Evolutionary conservation across 2,113 vertebrate species (phyloP).

Genomic region (Chloroceryle aenea): DNA sequence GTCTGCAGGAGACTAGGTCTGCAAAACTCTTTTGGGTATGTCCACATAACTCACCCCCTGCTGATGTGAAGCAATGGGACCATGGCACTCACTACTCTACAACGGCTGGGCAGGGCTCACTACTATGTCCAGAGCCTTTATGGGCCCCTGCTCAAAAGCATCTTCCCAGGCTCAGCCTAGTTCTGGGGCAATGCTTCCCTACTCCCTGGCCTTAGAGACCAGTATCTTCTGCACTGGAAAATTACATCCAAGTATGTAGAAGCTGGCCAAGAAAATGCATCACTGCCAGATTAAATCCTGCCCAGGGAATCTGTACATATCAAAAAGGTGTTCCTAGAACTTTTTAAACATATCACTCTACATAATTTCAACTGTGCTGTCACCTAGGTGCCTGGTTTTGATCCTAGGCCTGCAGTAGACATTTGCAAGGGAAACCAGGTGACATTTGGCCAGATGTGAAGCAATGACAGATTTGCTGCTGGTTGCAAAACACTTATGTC

Average conservation of each 20-base stretch:
- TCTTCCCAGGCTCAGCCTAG: neutral
- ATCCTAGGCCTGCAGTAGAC: neutral
- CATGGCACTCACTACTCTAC: neutral
- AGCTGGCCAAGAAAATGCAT: neutral
- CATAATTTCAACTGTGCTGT: neutral
- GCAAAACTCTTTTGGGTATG: neutral
- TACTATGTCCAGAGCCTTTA: neutral
- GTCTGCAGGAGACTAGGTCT: neutral
- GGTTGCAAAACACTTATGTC: neutral
- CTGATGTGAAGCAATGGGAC: neutral
- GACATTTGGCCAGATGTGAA: neutral
- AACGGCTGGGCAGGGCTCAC: neutral
- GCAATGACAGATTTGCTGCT: neutral
- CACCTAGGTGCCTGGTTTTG: neutral
- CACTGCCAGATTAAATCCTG: neutral
- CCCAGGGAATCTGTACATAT: rapidly evolving
- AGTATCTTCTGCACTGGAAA: neutral
- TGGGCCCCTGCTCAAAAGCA: neutral
- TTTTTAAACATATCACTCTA: neutral
- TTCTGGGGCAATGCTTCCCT: neutral
- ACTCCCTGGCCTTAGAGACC: neutral
- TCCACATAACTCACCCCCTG: rapidly evolving
- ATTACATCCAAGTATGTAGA: neutral
- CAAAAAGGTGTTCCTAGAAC: neutral
- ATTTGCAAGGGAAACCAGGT: neutral